These are phyloP conservation scores for Machaerirhynchus nigripectus DNA, from an alignment of 2,113 vertebrate species.

Conservation along the genomic window DNA sequence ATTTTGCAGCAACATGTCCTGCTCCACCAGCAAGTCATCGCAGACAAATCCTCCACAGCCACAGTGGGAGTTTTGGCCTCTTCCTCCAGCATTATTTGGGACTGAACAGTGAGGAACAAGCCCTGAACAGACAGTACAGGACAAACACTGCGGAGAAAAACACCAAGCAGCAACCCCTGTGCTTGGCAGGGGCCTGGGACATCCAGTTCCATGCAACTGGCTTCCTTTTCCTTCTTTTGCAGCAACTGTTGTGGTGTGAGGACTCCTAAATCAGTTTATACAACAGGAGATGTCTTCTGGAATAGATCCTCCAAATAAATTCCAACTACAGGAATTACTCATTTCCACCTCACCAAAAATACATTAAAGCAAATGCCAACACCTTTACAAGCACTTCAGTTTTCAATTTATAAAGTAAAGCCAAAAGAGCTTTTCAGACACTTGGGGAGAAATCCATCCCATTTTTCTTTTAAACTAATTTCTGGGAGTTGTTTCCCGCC, in stretches of 20 bases:
- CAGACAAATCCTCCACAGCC: background rate
- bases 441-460: background rate
- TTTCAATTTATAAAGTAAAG: background rate
- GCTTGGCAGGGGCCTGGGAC: background rate
- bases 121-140: background rate
- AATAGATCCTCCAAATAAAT: background rate
- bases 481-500: background rate
- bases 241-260: background rate
- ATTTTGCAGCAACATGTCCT: background rate
- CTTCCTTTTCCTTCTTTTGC: background rate
- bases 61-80: background rate
- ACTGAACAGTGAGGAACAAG: background rate
- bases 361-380: background rate
- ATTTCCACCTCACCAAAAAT: background rate
- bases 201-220: background rate
- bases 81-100: background rate
- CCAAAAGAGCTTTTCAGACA: no score
- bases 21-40: background rate
- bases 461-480: background rate
- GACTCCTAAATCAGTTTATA: no score
- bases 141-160: background rate
- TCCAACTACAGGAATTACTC: background rate
- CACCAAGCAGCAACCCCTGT: background rate
- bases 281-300: background rate
- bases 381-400: background rate